A percentile compares a stretch with the other conserved stretches of the same genome.
These are phyloP conservation scores for Acronicta leporina DNA, from an alignment of 2,888 invertebrate genomes.

Conservation along the genomic window DNA sequence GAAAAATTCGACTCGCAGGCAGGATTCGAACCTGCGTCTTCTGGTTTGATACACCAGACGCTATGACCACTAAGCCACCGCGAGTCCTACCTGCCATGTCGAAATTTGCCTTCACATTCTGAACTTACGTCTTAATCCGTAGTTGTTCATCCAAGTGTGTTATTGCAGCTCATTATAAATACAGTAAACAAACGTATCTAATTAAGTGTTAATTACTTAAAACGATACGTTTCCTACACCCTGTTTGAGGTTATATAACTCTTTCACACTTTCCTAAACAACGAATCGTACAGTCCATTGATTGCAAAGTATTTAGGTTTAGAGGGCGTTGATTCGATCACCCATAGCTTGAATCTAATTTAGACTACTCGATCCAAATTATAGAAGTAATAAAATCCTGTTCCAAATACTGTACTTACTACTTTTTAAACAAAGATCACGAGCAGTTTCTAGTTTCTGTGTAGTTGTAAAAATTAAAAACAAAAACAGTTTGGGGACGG, in stretches of 20 bases:
- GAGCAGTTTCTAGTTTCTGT: no score
- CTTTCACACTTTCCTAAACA: conserved; percentile 48
- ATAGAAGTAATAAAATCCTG: no score
- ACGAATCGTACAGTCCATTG: conserved; percentile 16
- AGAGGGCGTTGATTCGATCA: background rate
- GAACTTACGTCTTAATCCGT: background rate
- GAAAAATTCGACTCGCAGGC: no score
- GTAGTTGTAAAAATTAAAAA: no score
- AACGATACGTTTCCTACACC: conserved; percentile 27
- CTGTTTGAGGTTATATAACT: conserved; percentile 24
- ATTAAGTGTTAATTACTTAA: conserved; percentile 6
- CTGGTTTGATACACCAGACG: no score
- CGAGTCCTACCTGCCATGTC: no score
- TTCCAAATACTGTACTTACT: no score
- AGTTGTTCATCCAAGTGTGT: conserved; percentile 21
- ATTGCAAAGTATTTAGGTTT: conserved; percentile 13
- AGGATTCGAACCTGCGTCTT: no score
- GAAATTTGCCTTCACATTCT: no score
- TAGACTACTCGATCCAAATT: background rate
- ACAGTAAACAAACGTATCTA: conserved; percentile 14
- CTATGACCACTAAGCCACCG: no score
- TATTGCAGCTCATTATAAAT: conserved; percentile 31
- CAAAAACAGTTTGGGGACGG: no score
- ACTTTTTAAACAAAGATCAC: no score
- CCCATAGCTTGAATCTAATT: background rate